phyloP scores from a whole-genome alignment of 2,888 invertebrate species.

The Timandra comae region DNA sequence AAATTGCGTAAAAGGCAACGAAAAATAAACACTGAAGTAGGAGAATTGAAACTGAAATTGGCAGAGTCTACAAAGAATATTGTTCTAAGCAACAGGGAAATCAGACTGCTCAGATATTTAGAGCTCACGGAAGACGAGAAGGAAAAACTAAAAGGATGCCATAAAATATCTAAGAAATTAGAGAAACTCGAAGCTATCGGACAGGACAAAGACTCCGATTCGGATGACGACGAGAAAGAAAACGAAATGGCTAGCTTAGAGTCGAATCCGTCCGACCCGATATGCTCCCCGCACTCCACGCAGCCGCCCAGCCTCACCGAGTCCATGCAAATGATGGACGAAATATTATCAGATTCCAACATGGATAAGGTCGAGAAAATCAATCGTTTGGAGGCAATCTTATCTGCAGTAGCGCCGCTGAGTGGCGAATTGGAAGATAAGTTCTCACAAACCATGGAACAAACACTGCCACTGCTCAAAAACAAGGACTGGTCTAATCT shows the following conservation, averaged over 20 bases:
- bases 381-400: constrained; percentile 89
- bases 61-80: constrained; percentile 89
- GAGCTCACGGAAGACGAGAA: constrained; percentile 95
- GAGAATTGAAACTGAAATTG: constrained; percentile 89
- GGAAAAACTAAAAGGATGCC: constrained; percentile 91
- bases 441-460: constrained; percentile 73
- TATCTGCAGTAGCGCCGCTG: constrained; percentile 86
- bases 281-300: constrained; percentile 84
- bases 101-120: constrained; percentile 90
- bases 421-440: constrained; percentile 77
- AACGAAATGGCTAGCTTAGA: constrained; percentile 89
- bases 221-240: constrained; percentile 83
- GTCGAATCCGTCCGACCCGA: constrained; percentile 85
- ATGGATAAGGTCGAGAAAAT: constrained; percentile 92
- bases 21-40: constrained; percentile 93
- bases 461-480: constrained; percentile 69
- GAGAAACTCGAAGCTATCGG: constrained; percentile 91
- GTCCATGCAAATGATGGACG: constrained; percentile 93
- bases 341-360: constrained; percentile 86
- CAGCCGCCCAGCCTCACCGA: constrained; percentile 90
- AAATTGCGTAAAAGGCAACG: constrained; percentile 91
- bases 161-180: constrained; percentile 94
- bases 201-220: constrained; percentile 86
- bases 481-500: constrained; percentile 73
- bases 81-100: constrained; percentile 94